Percentiles rank a stretch among this genome's conserved stretches.
phyloP scores from a whole-genome alignment of 2,113 vertebrate species.

The Clupea harengus region DNA sequence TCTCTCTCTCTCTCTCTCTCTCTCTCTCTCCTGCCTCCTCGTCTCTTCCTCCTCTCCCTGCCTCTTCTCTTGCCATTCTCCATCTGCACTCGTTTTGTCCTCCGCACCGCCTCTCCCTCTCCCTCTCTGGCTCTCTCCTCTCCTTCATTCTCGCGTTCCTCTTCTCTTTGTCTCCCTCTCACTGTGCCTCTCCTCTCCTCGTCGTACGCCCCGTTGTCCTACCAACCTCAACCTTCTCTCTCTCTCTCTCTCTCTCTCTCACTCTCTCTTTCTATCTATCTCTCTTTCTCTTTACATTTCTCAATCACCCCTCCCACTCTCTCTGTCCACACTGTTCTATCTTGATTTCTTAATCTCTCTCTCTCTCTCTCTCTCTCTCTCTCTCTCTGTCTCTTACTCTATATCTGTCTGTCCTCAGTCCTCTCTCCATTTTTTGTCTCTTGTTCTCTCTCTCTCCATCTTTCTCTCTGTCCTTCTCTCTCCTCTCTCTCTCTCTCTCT shows the following conservation, averaged over 20 bases:
- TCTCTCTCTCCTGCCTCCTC: neutral
- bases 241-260: neutral
- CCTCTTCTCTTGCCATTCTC: neutral
- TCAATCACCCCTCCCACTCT: neutral
- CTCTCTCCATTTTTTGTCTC: neutral
- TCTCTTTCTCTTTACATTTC: neutral
- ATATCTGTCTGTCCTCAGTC: neutral
- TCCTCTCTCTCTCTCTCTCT: conserved; percentile 33
- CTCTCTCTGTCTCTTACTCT: neutral
- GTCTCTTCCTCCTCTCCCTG: neutral
- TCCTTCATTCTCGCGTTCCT: conserved; percentile 53
- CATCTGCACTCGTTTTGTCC: neutral
- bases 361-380: conserved; percentile 6
- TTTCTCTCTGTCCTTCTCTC: conserved; percentile 16
- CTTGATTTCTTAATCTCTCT: neutral
- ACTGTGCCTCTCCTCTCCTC: neutral
- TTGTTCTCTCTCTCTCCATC: conserved; percentile 14
- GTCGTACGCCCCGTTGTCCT: neutral
- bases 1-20: neutral
- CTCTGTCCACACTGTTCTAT: neutral
- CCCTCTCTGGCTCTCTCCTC: neutral
- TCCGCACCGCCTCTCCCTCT: neutral
- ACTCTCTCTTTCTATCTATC: neutral
- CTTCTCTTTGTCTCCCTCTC: conserved; percentile 38
- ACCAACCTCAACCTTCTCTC: neutral